Evolutionary conservation across 2,797 vertebrate genomes (phyloP), one percentile per base, ranked within the genome.

Genomic region (Enteromius argenteus): DNA sequence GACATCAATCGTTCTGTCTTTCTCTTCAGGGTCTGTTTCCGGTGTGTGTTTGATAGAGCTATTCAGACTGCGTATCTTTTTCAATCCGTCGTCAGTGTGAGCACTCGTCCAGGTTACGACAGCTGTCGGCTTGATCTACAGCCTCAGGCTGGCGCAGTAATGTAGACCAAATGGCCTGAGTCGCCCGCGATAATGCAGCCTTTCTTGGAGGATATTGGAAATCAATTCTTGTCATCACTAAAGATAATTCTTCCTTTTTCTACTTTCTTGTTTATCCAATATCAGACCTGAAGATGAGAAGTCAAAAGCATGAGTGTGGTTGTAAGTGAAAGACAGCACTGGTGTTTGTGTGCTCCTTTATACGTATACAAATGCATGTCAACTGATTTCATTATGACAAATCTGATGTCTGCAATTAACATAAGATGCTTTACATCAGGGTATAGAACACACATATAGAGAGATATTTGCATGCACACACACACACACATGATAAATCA

Each of bases 201-300:
- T 96, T 96, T 97, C 95, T 58, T 94, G 93, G 93, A 95, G 96
- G 96, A 97, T 97, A 98, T 96, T 96, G 96, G 96, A 98, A 97
- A 98, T 98, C 96, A 97, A 97, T 97, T 97, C 95, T 95, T 97
- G 96, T 96, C 96, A 96, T 97, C 96, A 89, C 94, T 86, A 93
- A 93, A 94, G 95, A 95, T 94, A 95, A 95, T 93, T 96, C 92
- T 93, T 94, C 95, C 90, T 87, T 95, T 95, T 73, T 62, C 71
- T 66, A 44, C 44, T 8, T 64, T 74, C 32, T 39, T 74, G 32
- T 66, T 82, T 74, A 74, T 74, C 71, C 51, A 73, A 64, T 17
- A 95, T 93, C 93, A 93, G 91, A 88, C 90, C 90, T 92, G 84
- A 90, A 94, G 92, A 90, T 95, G 91, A 92, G 86, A 77, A 80